A percentile compares a stretch with the other conserved stretches of the same genome.
Evolutionary conservation across 1,140 invertebrate species (phyloP).

Genomic region (Drosophila obscura): DNA sequence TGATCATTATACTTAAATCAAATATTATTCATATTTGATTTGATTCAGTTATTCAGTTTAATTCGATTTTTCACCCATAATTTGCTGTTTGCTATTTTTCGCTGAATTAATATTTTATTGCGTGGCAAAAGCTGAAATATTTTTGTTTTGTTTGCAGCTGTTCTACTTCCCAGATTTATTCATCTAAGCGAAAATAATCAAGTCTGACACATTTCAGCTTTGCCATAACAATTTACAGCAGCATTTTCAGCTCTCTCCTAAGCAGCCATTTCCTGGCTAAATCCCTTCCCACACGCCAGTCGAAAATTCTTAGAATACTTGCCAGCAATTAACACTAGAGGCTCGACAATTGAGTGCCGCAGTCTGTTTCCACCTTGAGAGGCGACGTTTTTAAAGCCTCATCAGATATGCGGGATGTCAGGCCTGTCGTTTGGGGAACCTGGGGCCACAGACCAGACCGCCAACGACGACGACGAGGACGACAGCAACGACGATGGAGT

Average conservation of each 20-base stretch:
- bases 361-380: slow-evolving; percentile 21
- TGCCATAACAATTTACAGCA: no score
- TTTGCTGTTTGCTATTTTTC: slow-evolving; percentile 5
- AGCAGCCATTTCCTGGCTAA: neutral
- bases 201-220: no score
- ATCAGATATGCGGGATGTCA: slow-evolving; percentile 53
- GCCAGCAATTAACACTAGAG: slow-evolving; percentile 41
- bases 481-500: slow-evolving; percentile 37
- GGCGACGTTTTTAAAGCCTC: slow-evolving; percentile 53
- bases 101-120: slow-evolving; percentile 12
- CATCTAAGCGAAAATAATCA: no score
- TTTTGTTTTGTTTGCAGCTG: neutral
- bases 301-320: slow-evolving; percentile 25
- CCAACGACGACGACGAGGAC: slow-evolving; percentile 29
- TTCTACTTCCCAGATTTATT: neutral
- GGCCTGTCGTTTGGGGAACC: slow-evolving; percentile 12
- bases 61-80: slow-evolving; percentile 35
- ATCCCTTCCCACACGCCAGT: neutral
- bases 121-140: neutral
- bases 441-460: slow-evolving; percentile 23
- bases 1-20: slow-evolving; percentile 16
- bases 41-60: slow-evolving; percentile 12
- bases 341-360: slow-evolving; percentile 21
- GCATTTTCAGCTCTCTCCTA: no score
- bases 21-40: slow-evolving; percentile 26